Conservation (phyloP, 2,113 vertebrate genomes). For the Crocuta crocuta region DNA sequence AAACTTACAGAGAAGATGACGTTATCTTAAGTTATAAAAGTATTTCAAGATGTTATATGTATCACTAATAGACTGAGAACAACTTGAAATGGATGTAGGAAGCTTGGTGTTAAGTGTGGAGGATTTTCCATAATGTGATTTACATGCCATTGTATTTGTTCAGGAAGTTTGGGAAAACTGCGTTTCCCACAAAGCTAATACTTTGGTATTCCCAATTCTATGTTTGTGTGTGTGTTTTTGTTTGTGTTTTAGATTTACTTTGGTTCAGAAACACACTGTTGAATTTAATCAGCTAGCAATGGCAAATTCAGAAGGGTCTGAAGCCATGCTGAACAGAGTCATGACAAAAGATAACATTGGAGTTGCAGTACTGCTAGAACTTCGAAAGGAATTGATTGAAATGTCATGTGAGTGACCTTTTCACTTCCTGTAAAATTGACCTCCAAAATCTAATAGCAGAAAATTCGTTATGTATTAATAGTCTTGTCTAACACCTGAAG, state of each 20-base stretch:
- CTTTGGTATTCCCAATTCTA: slow-evolving; percentile 49
- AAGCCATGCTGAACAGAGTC: slow-evolving; percentile 98
- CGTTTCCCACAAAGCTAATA: slow-evolving; percentile 28
- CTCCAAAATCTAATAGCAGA: slow-evolving; percentile 43
- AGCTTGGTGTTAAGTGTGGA: slow-evolving; percentile 7
- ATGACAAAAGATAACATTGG: slow-evolving; percentile 99
- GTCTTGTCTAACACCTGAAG: slow-evolving; percentile 66
- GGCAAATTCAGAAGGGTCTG: slow-evolving; percentile 98
- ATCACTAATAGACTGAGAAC: slow-evolving; percentile 8
- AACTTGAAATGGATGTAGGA: slow-evolving; percentile 25
- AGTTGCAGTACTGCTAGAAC: slow-evolving; percentile 95
- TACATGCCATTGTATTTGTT: slow-evolving; percentile 40
- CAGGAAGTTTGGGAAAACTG: background rate
- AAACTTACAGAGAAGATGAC: slow-evolving; percentile 51
- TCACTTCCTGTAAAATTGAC: background rate
- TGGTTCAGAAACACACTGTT: slow-evolving; percentile 98
- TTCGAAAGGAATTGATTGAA: slow-evolving; percentile 97
- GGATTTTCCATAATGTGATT: slow-evolving; percentile 42
- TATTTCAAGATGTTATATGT: slow-evolving; percentile 23
- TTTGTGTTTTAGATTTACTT: slow-evolving; percentile 92
- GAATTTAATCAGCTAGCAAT: slow-evolving; percentile 99
- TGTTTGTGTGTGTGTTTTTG: slow-evolving; percentile 46
- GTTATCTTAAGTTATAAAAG: slow-evolving; percentile 35
- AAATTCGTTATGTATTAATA: background rate
- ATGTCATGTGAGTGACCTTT: slow-evolving; percentile 92